These are phyloP conservation scores for Margaritifera margaritifera DNA, from an alignment of 2,888 invertebrate species.

Conservation along the genomic window DNA sequence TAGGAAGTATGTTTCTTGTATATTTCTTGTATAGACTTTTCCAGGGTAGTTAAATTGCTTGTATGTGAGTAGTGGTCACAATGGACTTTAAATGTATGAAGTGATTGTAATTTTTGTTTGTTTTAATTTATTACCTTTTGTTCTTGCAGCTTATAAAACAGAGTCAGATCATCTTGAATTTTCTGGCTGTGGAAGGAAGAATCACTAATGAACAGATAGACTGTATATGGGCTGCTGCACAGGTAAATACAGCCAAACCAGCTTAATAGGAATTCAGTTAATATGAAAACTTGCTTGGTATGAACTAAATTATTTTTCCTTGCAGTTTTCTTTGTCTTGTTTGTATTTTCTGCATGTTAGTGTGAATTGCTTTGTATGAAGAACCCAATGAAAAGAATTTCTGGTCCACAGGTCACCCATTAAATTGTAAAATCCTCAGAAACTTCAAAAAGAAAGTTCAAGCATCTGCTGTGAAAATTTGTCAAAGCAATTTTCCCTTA, in stretches of 20 bases:
- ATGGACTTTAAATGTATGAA: not conserved
- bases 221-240: conserved; percentile 94
- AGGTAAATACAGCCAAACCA: conserved; percentile 71
- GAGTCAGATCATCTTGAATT: conserved; percentile 92
- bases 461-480: too few relatives aligned
- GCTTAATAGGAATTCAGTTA: not conserved
- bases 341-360: too few relatives aligned
- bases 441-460: too few relatives aligned
- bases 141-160: conserved; percentile 87
- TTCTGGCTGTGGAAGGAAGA: conserved; percentile 91
- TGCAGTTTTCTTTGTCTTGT: not conserved
- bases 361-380: too few relatives aligned
- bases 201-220: conserved; percentile 93
- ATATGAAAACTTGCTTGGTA: not conserved
- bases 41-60: not conserved
- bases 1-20: too few relatives aligned
- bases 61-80: not conserved
- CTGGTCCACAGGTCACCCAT: too few relatives aligned
- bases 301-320: not conserved
- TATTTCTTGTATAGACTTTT: too few relatives aligned
- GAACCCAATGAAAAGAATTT: too few relatives aligned
- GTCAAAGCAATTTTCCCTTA: too few relatives aligned
- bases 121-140: conserved; percentile 9
- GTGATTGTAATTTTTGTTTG: not conserved
- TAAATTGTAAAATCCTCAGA: too few relatives aligned